Evolutionary conservation across 2,888 invertebrate genomes (phyloP), one percentile per base, ranked within the genome.

Genomic region (Argyra leucocephala): DNA sequence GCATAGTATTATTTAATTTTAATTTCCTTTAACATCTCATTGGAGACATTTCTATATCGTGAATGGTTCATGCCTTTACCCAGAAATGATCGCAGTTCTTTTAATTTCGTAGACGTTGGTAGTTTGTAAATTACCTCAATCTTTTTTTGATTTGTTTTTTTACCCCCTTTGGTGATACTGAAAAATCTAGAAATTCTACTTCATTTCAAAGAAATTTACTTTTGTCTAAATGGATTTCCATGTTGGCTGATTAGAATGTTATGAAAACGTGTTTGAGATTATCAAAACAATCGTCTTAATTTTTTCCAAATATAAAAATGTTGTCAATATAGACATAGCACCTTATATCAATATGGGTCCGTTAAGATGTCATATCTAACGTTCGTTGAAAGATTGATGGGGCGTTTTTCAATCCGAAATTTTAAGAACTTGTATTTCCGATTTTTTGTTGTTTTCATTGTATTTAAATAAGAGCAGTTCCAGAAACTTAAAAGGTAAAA

Each of bases 301-400:
- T 24, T 57, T n/a, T 26, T 0, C 64, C 48, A 3, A 64, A 64
- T 9, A 64, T 57, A 2, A 61, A 21, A n/a, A 64, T 64, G 22
- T 64, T 61, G 12, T 64, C 64, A 10, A 61, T 61, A n/a, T 57
- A 64, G 57, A 64, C 64, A 21, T 48, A 61, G 10, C 64, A 64
- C 1, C 5, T 9, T 15, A 15, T 12, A 9, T 12, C 37, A 12
- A 37, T 37, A 37, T 37, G 15, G n/a, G 3, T 37, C 10, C 61
- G 58, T 58, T 3, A 63, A 23, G 15, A 64, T 64, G 23, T 64
- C 64, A 21, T n/a, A n/a, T 64, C 64, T 24, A 64, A 61, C 0
- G 64, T 18, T 10, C 64, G 3, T 64, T 64, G 57, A 12, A 64
- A 64, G 4, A 64, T 64, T 59, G 15, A 64, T 61, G 4, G 62